These are phyloP conservation scores for Coregonus suidteri DNA, from an alignment of 2,797 vertebrate genomes.

Conservation along the genomic window DNA sequence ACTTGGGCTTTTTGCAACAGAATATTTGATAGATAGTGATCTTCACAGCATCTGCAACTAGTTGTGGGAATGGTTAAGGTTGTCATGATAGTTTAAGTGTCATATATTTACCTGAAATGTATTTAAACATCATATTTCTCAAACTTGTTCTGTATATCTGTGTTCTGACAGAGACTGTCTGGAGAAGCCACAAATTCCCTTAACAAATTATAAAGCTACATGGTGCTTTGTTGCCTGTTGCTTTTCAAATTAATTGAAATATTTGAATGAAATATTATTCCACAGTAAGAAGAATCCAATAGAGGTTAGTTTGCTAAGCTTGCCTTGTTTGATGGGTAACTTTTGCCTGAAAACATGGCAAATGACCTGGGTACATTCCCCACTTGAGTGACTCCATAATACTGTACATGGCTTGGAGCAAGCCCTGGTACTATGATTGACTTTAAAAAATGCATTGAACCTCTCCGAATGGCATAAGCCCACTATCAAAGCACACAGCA, in stretches of 20 bases:
- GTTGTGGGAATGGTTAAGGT: background rate
- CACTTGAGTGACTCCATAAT: no score
- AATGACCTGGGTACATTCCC: no score
- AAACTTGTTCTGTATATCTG: background rate
- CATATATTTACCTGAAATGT: background rate
- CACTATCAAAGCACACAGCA: constrained; percentile 18
- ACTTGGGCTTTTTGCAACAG: background rate
- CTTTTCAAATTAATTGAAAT: constrained; percentile 29
- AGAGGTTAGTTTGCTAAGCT: no score
- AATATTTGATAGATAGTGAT: background rate
- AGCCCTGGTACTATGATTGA: no score
- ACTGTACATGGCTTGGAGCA: no score
- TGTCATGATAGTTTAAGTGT: background rate
- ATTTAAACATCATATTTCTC: background rate
- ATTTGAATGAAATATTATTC: no score
- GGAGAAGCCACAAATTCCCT: background rate
- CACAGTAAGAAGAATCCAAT: no score
- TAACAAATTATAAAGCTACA: background rate
- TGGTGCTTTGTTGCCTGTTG: constrained; percentile 32
- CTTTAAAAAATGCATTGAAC: constrained; percentile 17
- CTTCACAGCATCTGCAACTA: background rate
- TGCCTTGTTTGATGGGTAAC: no score
- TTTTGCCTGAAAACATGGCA: no score
- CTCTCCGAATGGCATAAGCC: constrained; percentile 36
- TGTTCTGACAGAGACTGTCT: background rate